Conservation (phyloP, 2,113 vertebrate species). For the Bombycilla garrulus region DNA sequence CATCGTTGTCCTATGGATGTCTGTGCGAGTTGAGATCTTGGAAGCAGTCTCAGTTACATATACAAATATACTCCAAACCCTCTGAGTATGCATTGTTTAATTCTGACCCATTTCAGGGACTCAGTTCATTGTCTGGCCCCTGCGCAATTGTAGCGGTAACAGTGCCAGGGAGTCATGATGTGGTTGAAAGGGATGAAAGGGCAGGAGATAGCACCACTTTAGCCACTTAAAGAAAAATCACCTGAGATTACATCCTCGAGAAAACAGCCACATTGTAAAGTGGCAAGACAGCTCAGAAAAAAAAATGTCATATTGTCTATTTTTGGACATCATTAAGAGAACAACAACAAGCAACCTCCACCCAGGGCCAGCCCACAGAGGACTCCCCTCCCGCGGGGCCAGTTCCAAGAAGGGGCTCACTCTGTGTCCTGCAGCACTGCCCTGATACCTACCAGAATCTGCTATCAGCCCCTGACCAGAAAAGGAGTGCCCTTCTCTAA, state of each 20-base stretch:
- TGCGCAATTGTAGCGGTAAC: neutral
- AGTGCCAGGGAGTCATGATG: neutral
- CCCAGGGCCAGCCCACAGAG: neutral
- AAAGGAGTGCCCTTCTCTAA: neutral
- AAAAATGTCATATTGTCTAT: accelerated
- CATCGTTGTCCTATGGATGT: neutral
- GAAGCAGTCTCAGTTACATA: neutral
- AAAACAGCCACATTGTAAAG: neutral
- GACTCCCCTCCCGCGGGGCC: neutral
- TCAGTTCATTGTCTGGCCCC: neutral
- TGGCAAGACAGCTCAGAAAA: neutral
- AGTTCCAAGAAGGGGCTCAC: neutral
- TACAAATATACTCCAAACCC: neutral
- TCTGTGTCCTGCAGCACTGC: accelerated
- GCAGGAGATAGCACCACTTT: neutral
- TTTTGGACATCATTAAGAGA: neutral
- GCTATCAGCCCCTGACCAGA: neutral
- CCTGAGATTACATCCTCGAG: neutral
- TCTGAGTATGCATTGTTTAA: neutral
- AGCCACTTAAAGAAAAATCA: neutral
- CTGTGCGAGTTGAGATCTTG: neutral
- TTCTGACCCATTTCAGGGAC: neutral
- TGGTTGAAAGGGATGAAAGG: neutral
- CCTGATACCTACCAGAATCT: neutral
- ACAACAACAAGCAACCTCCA: neutral